Base-by-base conservation (phyloP, 2,888 invertebrate genomes). In the Pseudococcus longispinus region DNA sequence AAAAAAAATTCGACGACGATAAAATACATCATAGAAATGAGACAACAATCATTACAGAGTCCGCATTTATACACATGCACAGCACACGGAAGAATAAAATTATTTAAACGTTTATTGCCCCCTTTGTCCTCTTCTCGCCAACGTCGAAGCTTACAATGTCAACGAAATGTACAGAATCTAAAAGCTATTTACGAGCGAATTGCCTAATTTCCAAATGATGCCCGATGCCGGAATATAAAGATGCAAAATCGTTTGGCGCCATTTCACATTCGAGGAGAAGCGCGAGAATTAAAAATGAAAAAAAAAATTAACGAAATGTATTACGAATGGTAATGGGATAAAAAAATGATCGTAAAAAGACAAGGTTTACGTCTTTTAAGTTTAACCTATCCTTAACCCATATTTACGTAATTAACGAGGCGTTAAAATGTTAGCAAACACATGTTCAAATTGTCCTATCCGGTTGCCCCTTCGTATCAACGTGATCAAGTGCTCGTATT, bases 321-420 rank as follows among this genome's bases (percentile, higher is more conserved):
- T 80, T 20, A 18, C 77, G 77, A 80, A 42, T 42, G 77, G 20
- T 80, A 80, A 80, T 42, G 77, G 29, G 42, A 42, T 42, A 80
- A 80, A 80, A 42, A 80, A 80, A 80, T 80, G 32, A 32, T 42
- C 42, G 20, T 37, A 37, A 70, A 42, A 80, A 80, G 20, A 80
- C 37, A 42, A 80, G 77, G 77, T 80, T 80, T 80, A 80, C 77
- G 42, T 37, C 77, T 74, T 74, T 37, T n/a, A 80, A 80, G 77
- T 80, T 37, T 80, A 80, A 80, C 77, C 77, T 80, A 80, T 80
- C 77, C 77, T 80, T 80, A 80, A 80, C 77, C 77, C 77, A 80
- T 42, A 80, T 80, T 80, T 80, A 20, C 9, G 77, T 80, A 80
- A 80, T 80, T 80, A 80, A 80, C 77, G 77, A 80, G 29, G 42